Conservation (phyloP, 2,888 invertebrate species). For the Sialis lutaria region DNA sequence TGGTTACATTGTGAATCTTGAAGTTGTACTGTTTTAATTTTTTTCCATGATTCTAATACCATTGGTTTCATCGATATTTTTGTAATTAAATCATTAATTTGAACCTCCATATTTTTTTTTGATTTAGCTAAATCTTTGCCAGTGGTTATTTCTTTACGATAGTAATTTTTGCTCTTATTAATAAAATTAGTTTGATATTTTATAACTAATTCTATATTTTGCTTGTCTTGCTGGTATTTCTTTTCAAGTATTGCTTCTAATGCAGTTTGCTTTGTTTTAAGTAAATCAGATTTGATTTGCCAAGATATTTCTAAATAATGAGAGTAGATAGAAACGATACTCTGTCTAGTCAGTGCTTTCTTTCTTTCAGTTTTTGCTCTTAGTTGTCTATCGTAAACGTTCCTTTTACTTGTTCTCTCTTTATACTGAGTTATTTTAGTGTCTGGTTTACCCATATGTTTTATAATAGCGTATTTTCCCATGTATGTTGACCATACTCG, state of each 20-base stretch:
- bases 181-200: constrained; percentile 5
- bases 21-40: not conserved
- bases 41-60: not conserved
- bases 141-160: not conserved
- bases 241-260: constrained; percentile 7
- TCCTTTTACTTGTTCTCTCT: constrained; percentile 5
- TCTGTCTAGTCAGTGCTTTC: constrained; percentile 8
- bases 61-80: not conserved
- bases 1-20: not conserved
- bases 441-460: not conserved
- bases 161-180: not conserved
- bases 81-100: no score
- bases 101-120: no score
- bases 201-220: constrained; percentile 5
- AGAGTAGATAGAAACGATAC: constrained; percentile 6
- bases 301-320: constrained; percentile 3
- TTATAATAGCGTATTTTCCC: not conserved
- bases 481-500: not conserved
- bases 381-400: constrained; percentile 5
- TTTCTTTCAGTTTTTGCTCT: constrained; percentile 6
- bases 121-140: no score
- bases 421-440: not conserved
- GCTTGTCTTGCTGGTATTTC: constrained; percentile 7
- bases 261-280: constrained; percentile 7
- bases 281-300: constrained; percentile 5